A percentile compares a stretch with the other conserved stretches of the same genome.
Conservation (phyloP, 2,797 vertebrate genomes). For the Apogon hyalosoma region DNA sequence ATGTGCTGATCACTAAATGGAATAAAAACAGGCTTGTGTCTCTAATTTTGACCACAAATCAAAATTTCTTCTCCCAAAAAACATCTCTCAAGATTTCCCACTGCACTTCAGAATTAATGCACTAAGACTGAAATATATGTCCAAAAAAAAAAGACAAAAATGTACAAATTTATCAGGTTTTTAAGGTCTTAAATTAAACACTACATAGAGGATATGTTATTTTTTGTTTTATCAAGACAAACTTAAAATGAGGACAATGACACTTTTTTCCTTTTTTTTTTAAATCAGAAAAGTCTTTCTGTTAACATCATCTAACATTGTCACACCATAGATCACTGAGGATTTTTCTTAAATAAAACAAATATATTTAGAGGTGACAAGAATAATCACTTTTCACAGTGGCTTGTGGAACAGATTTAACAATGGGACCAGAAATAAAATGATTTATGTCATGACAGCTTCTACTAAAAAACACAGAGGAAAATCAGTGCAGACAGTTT, state of each 20-base stretch:
- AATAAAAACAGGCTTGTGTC: constrained; percentile 8
- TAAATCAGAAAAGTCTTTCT: no score
- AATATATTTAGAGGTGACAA: neutral
- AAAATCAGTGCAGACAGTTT: constrained; percentile 25
- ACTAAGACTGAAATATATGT: constrained; percentile 4
- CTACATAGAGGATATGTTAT: neutral
- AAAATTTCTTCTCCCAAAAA: neutral
- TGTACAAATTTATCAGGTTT: neutral
- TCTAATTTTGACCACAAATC: constrained; percentile 27
- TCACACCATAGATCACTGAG: no score
- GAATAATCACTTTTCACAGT: constrained; percentile 1
- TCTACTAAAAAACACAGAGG: neutral
- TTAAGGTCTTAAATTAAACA: constrained; percentile 2
- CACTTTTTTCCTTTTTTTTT: no score
- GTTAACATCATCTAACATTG: no score
- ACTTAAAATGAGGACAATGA: neutral
- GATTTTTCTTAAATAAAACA: no score
- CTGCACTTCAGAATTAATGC: neutral
- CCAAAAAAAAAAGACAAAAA: neutral
- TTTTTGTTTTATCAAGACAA: neutral
- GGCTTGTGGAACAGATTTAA: neutral
- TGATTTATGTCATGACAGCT: neutral
- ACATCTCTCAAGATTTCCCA: neutral
- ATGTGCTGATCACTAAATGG: constrained; percentile 44
- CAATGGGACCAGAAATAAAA: neutral